Conservation (phyloP, 1,140 invertebrate species). For the Achatina immaculata region DNA sequence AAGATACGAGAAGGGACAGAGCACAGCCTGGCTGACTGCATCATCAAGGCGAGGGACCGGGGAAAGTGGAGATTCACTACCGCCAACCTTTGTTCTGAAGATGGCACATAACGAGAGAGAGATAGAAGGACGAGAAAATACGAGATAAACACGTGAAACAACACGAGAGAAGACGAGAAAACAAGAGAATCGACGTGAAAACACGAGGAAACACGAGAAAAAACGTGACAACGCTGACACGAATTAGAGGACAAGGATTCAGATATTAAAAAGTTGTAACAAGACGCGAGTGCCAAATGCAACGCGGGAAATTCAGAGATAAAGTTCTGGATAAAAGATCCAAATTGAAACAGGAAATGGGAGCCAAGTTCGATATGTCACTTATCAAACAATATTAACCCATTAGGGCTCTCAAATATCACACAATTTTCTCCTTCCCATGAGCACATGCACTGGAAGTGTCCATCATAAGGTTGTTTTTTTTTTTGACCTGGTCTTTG, state of each 20-base stretch:
- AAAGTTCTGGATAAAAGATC: not conserved
- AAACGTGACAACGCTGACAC: too few relatives aligned
- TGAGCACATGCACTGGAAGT: not conserved
- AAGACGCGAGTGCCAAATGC: not conserved
- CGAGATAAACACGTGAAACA: too few relatives aligned
- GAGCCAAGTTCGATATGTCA: not conserved
- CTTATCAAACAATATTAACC: not conserved
- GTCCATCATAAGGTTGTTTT: conserved; percentile 2
- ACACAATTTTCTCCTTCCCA: not conserved
- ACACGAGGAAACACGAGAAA: too few relatives aligned
- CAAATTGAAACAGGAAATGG: not conserved
- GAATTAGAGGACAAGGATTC: not conserved
- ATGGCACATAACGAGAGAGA: too few relatives aligned
- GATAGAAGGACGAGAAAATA: too few relatives aligned
- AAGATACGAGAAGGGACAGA: too few relatives aligned
- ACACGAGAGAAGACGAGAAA: too few relatives aligned
- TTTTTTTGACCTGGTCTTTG: not conserved
- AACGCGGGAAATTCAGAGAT: not conserved
- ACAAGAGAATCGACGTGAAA: too few relatives aligned
- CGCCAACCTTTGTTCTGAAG: too few relatives aligned
- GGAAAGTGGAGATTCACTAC: too few relatives aligned
- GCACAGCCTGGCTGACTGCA: too few relatives aligned
- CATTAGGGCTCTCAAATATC: conserved; percentile 10
- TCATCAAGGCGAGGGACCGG: too few relatives aligned
- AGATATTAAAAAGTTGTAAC: not conserved